Conservation (phyloP, 2,113 vertebrate species). For the Cinclus cinclus region DNA sequence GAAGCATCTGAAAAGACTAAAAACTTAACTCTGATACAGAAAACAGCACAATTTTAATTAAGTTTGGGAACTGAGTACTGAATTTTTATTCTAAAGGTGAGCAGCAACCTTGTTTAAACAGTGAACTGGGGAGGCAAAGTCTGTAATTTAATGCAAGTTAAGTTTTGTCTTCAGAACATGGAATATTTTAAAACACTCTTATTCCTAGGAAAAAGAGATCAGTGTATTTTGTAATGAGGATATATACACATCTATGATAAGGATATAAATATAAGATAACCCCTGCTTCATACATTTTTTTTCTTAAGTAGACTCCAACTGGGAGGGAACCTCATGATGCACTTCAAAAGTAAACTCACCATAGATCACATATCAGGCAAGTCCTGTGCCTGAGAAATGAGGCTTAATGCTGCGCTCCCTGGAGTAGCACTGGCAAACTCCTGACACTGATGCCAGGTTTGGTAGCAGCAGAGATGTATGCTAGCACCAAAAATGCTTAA, state of each 20-base stretch:
- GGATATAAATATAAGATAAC: background rate
- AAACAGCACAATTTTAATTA: background rate
- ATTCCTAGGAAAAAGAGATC: background rate
- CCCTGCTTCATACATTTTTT: background rate
- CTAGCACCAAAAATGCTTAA: background rate
- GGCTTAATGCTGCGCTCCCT: background rate
- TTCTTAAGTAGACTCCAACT: background rate
- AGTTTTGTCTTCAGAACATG: background rate
- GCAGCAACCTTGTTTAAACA: background rate
- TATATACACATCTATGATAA: background rate
- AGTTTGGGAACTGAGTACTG: background rate
- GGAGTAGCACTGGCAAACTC: background rate
- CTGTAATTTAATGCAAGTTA: background rate
- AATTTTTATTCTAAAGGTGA: background rate
- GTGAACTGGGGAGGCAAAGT: background rate
- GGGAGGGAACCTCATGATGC: background rate
- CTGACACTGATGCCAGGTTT: background rate
- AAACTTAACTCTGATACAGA: background rate
- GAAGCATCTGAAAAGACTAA: background rate
- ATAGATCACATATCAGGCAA: background rate
- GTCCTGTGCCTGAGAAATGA: background rate
- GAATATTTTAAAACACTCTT: background rate
- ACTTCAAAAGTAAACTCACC: background rate
- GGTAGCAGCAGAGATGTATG: background rate
- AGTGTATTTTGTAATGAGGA: background rate